Evolutionary conservation across 2,888 invertebrate genomes (phyloP), one percentile per base, ranked within the genome.

Genomic region (Trachelus stipa): DNA sequence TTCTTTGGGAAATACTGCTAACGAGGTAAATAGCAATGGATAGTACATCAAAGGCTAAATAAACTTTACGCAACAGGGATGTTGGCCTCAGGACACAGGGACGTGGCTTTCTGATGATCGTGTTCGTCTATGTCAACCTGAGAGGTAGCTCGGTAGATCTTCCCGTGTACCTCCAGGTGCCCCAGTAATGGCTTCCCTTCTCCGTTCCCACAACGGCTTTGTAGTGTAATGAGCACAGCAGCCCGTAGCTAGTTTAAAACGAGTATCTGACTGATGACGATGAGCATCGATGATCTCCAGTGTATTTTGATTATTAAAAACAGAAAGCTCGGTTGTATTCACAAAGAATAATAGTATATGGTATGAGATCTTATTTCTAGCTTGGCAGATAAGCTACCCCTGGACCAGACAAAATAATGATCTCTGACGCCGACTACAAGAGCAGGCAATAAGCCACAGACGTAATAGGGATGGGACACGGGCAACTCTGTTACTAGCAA

Each of bases 51-150:
- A 81, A 84, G 81, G 81, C 82, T 76, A 80, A 83, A 83, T 84
- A 88, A 88, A 88, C 83, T 88, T 86, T 82, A 81, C 78, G 30
- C 81, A 81, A 78, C 68, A 79, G 83, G 81, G 82, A 83, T 82
- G 83, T 85, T 85, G 84, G 84, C 86, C 84, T 82, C 79, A 34
- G 84, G 84, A 80, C 76, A 82, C 79, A 78, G 80, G 80, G 73
- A 79, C 79, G 76, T 78, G 78, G 79, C 85, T 86, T 84, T 78
- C 74, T 81, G 84, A 87, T 88, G 84, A 84, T 85, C 84, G 83
- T 82, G 84, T 83, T 82, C 56, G 15, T 68, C 30, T 74, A 74
- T 37, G 73, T 33, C 34, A 68, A 77, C 68, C 74, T 68, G 33
- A 69, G 34, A 35, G 56, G 69, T 37, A 73, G 37, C 71, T 34